Evolutionary conservation across 2,888 invertebrate genomes (phyloP), one percentile per base, ranked within the genome.

Genomic region (Lagria hirta): DNA sequence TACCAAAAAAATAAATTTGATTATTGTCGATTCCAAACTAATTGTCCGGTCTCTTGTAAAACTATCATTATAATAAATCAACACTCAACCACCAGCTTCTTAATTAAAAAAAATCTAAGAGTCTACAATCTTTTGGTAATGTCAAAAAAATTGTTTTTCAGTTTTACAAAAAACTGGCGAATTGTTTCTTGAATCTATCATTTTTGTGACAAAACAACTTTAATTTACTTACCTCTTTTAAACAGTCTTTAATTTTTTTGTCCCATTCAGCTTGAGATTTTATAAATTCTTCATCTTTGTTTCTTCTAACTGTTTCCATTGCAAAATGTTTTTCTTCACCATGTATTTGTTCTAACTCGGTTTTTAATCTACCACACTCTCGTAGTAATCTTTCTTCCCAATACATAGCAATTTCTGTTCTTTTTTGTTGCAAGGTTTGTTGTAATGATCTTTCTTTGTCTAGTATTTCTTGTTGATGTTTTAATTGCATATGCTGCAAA

Each of bases 351-450:
- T 80, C 80, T 57, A 82, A 64, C 66, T 83, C 82, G 48, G 70
- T 69, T 67, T 77, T 81, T 65, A 83, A 70, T 69, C 81, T 74
- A 58, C 75, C 73, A 69, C 79, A 79, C 71, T 83, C 83, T 60
- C 76, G 75, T 55, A 78, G 71, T 58, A 82, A 65, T 68, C 77
- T 75, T 52, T 79, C 77, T 64, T 83, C 82, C 82, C 82, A 83
- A 72, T 81, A 75, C 54, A 74, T 71, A 45, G 77, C 78, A 51
- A 77, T 76, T 64, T 77, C 76, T 48, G 73, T 72, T 50, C 76
- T 72, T 61, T 76, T 76, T 55, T 76, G 74, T 54, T 75, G 74
- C 51, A 78, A 68, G 51, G 62, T 67, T 42, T 67, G 65, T 30
- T 65, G 61, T 14, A 72, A 43, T 35, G 60, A 57, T 43, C 73